Percentiles rank a stretch among this genome's conserved stretches.
phyloP scores from a whole-genome alignment of 2,888 invertebrate species.

The Hyles lineata region DNA sequence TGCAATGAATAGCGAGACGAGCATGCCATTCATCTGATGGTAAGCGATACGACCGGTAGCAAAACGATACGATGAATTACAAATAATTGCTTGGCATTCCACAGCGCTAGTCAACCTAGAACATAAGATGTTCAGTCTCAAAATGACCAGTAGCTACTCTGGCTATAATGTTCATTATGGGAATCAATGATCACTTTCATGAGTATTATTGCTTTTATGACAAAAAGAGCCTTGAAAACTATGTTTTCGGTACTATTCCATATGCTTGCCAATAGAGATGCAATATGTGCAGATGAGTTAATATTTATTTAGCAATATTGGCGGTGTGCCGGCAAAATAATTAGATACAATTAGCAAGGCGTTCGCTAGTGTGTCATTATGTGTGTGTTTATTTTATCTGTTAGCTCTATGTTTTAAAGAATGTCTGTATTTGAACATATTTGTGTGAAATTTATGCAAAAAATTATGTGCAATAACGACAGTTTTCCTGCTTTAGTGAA shows the following conservation, averaged over 20 bases:
- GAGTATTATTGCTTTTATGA: too few species aligned
- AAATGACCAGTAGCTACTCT: too few species aligned
- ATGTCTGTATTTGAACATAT: neutral
- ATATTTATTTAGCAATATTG: neutral
- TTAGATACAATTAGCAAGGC: constrained; percentile 1
- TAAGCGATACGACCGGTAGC: too few species aligned
- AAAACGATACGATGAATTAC: too few species aligned
- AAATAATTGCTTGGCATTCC: too few species aligned
- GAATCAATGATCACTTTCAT: too few species aligned
- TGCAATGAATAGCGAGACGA: too few species aligned
- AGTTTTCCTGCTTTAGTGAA: too few species aligned
- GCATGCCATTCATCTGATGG: too few species aligned
- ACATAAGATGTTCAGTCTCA: too few species aligned
- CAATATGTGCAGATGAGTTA: neutral
- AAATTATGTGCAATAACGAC: neutral
- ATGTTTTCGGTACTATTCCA: neutral
- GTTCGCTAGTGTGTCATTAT: neutral
- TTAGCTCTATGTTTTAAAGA: neutral
- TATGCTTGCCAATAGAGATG: neutral
- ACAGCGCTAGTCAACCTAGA: too few species aligned
- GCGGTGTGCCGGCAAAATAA: neutral
- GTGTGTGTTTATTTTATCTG: neutral
- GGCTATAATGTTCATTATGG: too few species aligned
- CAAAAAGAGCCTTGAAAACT: neutral
- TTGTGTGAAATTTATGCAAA: neutral